These are phyloP conservation scores for Gallinago jamesoni DNA, from an alignment of 2,113 vertebrate genomes.

Conservation along the genomic window DNA sequence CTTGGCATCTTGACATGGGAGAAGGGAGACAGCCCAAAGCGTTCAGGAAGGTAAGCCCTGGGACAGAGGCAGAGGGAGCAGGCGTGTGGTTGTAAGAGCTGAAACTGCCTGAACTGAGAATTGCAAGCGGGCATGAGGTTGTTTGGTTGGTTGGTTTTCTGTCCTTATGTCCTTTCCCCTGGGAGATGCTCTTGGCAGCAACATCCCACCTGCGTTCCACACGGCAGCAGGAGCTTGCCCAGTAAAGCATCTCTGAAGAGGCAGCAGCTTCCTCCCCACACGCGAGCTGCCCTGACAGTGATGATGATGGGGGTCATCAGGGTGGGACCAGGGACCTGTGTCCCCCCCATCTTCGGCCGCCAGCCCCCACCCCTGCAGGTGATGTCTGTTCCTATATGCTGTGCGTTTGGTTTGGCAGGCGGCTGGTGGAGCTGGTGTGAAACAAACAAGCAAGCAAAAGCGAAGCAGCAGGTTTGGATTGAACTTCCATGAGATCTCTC, in stretches of 20 bases:
- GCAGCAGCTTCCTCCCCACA: neutral
- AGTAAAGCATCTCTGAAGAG: neutral
- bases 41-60: neutral
- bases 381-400: neutral
- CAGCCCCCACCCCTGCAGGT: neutral
- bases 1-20: neutral
- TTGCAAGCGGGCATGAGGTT: neutral
- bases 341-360: neutral
- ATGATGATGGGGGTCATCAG: rapidly evolving
- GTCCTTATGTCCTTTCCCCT: neutral
- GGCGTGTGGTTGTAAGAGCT: neutral
- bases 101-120: neutral
- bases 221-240: neutral
- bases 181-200: neutral
- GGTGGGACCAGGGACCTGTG: rapidly evolving
- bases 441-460: neutral
- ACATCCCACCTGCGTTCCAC: neutral
- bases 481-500: neutral
- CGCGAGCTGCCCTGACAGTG: neutral
- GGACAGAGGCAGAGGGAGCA: neutral
- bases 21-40: neutral
- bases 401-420: neutral
- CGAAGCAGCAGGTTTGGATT: neutral
- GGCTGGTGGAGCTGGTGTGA: neutral
- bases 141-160: too few species aligned